Base-by-base conservation (phyloP, 2,113 vertebrate genomes). In the Mesoclemmys tuberculata region DNA sequence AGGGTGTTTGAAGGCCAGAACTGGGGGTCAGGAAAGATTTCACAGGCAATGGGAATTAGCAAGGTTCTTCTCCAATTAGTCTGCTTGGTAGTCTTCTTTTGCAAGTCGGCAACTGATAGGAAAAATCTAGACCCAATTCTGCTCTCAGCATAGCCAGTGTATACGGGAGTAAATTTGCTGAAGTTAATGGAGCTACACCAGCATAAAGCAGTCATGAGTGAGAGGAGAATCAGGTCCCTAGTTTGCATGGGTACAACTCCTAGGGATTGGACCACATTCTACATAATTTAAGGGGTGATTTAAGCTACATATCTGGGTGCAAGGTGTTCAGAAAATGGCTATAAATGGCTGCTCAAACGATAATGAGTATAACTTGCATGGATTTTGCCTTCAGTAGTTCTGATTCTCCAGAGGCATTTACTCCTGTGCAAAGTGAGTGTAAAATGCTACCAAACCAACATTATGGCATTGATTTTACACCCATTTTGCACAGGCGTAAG, bases 71-170 rank as follows among this genome's bases (percentile, higher is more conserved):
- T 89, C 49, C 80, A 87, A 38, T 79, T 51, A 71, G 1, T 79
- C 55, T 31, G 1, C 26, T 87, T 83, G 48, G 1, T 31, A 90
- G 3, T 55, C 92, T 92, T 6, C 14, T 84, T 92, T 94, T 82
- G 7, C 24, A 44, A 0, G 51, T 16, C 44, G 90, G n/a, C 55
- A 19, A 18, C 11, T 6, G 9, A 10, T 5, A 83, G 74, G 6
- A 71, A 71, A 21, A 71, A 82, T 81, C 38, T 75, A 82, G 35
- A 79, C 26, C 64, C n/a, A 14, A 9, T 49, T 95, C 58, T 71
- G 2, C 48, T 24, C 44, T 10, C 0, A 58, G 29, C 78, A 10
- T 51, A 31, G 2, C 2, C n/a, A 83, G 16, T 0, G 0, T 2
- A 2, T 13, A 10, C 87, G 19, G 49, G 8, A 92, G 6, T 87